These are phyloP conservation scores for Rhopalosiphum padi DNA, from an alignment of 1,140 invertebrate species.

Conservation along the genomic window DNA sequence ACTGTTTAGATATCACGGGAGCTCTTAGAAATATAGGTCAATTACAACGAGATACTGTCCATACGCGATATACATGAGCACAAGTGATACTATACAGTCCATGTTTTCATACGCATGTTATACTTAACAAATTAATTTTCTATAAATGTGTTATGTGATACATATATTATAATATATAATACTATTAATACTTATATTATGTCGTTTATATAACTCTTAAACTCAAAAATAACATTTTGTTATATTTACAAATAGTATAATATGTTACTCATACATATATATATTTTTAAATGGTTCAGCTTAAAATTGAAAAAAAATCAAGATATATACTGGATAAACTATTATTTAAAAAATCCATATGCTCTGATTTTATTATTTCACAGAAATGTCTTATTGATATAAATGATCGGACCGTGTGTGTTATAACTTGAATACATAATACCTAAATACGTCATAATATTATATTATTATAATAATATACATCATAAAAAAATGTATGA, in stretches of 20 bases:
- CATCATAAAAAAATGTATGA: neutral
- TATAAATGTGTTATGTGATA: neutral
- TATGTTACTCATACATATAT: too few relatives aligned
- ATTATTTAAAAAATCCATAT: neutral
- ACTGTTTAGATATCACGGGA: neutral
- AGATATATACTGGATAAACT: neutral
- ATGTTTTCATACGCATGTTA: neutral
- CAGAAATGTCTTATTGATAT: neutral
- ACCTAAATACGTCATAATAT: neutral
- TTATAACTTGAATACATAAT: neutral
- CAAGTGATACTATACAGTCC: slow-evolving; percentile 11
- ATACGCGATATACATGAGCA: neutral
- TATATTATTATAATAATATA: neutral
- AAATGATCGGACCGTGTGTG: neutral
- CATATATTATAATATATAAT: neutral
- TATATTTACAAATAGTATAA: too few relatives aligned
- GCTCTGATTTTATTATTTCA: neutral
- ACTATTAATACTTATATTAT: neutral
- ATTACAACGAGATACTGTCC: slow-evolving; percentile 16
- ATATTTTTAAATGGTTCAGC: neutral
- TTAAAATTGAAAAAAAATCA: neutral
- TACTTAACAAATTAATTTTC: neutral
- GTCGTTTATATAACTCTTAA: neutral
- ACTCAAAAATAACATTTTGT: neutral
- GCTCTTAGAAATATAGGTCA: slow-evolving; percentile 29